A percentile compares a stretch with the other conserved stretches of the same genome.
Conservation (phyloP, 1,140 invertebrate species). For the Danaus plexippus region DNA sequence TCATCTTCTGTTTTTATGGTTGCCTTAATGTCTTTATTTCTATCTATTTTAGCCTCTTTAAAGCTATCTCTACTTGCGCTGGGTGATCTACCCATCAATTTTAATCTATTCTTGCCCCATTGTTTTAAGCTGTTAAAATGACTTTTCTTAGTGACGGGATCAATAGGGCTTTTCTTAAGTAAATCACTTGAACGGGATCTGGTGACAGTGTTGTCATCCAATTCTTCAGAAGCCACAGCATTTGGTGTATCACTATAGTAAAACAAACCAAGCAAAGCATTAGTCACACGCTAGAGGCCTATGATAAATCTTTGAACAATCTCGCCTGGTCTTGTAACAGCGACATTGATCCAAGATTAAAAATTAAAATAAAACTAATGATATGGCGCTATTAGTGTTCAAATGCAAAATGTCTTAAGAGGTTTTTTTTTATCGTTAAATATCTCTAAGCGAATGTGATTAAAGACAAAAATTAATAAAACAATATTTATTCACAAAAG, state of each 20-base stretch:
- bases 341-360: constrained; percentile 43
- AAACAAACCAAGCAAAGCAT: constrained; percentile 73
- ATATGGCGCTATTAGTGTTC: constrained; percentile 65
- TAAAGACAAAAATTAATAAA: constrained; percentile 60
- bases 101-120: constrained; percentile 84
- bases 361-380: constrained; percentile 64
- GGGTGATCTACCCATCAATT: constrained; percentile 78
- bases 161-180: constrained; percentile 75
- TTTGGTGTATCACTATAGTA: constrained; percentile 74
- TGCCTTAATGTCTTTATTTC: constrained; percentile 54
- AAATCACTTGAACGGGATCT: constrained; percentile 80
- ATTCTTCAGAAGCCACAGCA: constrained; percentile 73
- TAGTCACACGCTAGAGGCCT: constrained; percentile 70
- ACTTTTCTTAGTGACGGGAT: constrained; percentile 76
- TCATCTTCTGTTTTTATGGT: constrained; percentile 70
- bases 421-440: constrained; percentile 38
- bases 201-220: constrained; percentile 64
- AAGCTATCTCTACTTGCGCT: constrained; percentile 67
- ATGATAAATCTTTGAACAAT: constrained; percentile 47
- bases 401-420: constrained; percentile 56
- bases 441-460: constrained; percentile 35
- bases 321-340: constrained; percentile 59
- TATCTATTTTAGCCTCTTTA: constrained; percentile 63
- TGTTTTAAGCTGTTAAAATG: constrained; percentile 86
- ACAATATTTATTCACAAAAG: constrained; percentile 64